A percentile compares a stretch with the other conserved stretches of the same genome.
phyloP scores from a whole-genome alignment of 2,113 vertebrate species.

The Vombatus ursinus region DNA sequence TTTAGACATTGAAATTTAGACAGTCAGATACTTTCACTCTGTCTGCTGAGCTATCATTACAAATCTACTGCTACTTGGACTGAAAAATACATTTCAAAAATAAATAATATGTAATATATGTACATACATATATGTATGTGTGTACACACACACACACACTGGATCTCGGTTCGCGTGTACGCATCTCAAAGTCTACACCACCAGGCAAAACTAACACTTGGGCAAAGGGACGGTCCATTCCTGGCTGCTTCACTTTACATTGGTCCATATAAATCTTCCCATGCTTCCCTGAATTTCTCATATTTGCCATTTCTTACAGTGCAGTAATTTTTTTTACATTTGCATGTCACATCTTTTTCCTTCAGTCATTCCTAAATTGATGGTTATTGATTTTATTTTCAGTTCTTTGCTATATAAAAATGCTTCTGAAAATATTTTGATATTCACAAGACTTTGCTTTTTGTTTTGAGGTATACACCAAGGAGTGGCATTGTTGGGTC shows the following conservation, averaged over 20 bases:
- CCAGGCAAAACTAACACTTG: background rate
- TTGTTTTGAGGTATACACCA: background rate
- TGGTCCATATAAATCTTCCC: background rate
- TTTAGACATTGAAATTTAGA: background rate
- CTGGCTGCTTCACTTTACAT: background rate
- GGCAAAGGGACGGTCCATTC: background rate
- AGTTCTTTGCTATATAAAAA: background rate
- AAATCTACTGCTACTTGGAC: too few relatives aligned
- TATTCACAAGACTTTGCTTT: background rate
- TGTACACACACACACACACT: background rate
- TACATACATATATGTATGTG: background rate
- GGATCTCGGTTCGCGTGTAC: background rate
- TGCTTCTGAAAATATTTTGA: background rate
- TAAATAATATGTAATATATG: background rate
- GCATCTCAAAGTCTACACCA: background rate
- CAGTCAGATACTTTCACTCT: background rate
- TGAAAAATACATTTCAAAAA: background rate
- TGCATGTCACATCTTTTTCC: background rate
- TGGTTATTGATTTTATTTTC: background rate
- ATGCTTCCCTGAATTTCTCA: background rate
- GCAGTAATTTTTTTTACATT: background rate
- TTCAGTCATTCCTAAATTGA: background rate
- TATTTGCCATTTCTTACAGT: background rate
- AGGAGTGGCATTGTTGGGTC: background rate
- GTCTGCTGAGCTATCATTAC: background rate